Conservation (phyloP, 2,888 invertebrate genomes). For the Lottia scabra region DNA sequence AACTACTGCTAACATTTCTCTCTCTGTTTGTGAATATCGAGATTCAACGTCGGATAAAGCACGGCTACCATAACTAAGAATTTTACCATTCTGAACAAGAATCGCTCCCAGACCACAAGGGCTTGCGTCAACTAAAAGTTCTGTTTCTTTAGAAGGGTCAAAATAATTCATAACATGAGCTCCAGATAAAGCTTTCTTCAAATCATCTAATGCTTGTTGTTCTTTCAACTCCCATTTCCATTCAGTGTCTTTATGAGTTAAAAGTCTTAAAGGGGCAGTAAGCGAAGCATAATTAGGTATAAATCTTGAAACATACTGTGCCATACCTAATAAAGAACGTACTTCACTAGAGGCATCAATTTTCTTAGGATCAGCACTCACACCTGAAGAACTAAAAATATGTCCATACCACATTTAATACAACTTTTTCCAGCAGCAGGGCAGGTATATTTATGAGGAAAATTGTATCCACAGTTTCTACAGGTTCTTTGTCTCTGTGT, state of each 20-base stretch:
- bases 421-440: too few species aligned
- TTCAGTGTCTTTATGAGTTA: conserved; percentile 22
- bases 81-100: conserved; percentile 33
- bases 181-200: conserved; percentile 34
- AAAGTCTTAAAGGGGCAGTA: too few species aligned
- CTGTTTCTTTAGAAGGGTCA: conserved; percentile 29
- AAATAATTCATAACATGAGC: conserved; percentile 35
- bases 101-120: conserved; percentile 44
- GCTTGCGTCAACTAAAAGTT: conserved; percentile 44
- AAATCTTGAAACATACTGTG: too few species aligned
- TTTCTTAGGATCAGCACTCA: too few species aligned
- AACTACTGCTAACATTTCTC: conserved; percentile 46
- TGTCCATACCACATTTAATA: too few species aligned
- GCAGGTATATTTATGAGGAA: too few species aligned
- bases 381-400: too few species aligned
- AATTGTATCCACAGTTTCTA: too few species aligned
- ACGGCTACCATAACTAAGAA: conserved; percentile 38
- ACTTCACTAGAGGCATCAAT: too few species aligned
- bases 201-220: conserved; percentile 32
- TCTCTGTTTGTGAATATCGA: conserved; percentile 46
- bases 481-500: too few species aligned
- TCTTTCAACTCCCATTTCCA: conserved; percentile 32
- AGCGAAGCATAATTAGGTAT: too few species aligned
- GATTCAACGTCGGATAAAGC: conserved; percentile 37
- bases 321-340: too few species aligned